phyloP scores from a whole-genome alignment of 2,888 invertebrate genomes.

The Pollenia griseotomentosa region DNA sequence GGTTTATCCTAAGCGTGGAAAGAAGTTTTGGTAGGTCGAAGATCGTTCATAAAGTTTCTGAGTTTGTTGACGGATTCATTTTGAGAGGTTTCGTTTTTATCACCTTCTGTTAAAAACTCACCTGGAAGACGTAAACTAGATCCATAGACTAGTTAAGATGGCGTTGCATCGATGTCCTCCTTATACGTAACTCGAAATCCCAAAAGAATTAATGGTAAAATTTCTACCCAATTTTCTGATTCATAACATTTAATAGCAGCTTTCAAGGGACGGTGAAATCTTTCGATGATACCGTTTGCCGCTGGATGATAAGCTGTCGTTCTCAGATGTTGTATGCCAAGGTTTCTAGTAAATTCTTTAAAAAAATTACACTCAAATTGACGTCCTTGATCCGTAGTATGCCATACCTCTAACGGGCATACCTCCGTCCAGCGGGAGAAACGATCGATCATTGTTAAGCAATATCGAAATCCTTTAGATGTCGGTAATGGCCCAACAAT shows the following conservation, averaged over 20 bases:
- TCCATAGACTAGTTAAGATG: conserved; percentile 34
- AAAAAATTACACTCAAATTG: conserved; percentile 63
- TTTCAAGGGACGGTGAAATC: conserved; percentile 31
- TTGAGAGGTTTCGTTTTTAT: background rate
- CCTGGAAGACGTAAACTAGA: conserved; percentile 29
- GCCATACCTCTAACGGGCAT: conserved; percentile 55
- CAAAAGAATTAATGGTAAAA: conserved; percentile 16
- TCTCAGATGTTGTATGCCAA: conserved; percentile 51
- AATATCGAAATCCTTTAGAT: conserved; percentile 24
- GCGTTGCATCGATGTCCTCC: conserved; percentile 34
- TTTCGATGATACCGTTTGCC: conserved; percentile 15
- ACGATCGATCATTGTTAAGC: conserved; percentile 50
- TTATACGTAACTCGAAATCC: conserved; percentile 28
- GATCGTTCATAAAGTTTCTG: conserved; percentile 26
- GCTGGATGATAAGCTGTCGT: conserved; percentile 60
- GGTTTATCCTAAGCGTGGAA: conserved; percentile 8
- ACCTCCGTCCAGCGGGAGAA: conserved; percentile 57
- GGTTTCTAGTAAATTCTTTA: conserved; percentile 47
- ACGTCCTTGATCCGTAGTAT: conserved; percentile 64
- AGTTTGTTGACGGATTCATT: conserved; percentile 35
- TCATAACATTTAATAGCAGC: conserved; percentile 43
- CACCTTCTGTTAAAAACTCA: conserved; percentile 8
- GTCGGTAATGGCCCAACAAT: conserved; percentile 8
- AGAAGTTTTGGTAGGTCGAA: conserved; percentile 34
- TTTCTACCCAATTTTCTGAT: conserved; percentile 22